These are phyloP conservation scores for Apoda limacodes DNA, from an alignment of 2,888 invertebrate species.

Conservation along the genomic window DNA sequence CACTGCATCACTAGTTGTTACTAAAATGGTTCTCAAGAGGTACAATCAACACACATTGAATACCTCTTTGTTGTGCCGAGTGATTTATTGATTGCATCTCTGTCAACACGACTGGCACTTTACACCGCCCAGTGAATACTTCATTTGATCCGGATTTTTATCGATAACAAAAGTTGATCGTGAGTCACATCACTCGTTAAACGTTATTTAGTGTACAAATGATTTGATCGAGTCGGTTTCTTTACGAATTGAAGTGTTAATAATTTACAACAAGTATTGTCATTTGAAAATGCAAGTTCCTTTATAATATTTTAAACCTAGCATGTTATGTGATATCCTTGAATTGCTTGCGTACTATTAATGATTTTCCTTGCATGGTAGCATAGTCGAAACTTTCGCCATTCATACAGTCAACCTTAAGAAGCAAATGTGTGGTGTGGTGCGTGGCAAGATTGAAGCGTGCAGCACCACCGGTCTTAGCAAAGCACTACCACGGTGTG, in stretches of 20 bases:
- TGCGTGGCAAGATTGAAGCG: too few relatives aligned
- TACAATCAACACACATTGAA: slow-evolving; percentile 70
- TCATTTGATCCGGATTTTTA: slow-evolving; percentile 69
- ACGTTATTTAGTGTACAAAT: slow-evolving; percentile 61
- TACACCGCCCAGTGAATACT: slow-evolving; percentile 58
- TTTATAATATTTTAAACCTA: too few relatives aligned
- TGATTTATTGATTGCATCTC: slow-evolving; percentile 70
- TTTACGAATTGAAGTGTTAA: slow-evolving; percentile 26
- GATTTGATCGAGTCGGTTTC: slow-evolving; percentile 33
- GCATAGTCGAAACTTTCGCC: too few relatives aligned
- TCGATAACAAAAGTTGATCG: slow-evolving; percentile 58
- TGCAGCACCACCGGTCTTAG: too few relatives aligned
- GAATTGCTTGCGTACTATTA: too few relatives aligned
- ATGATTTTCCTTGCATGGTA: too few relatives aligned
- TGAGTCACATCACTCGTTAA: slow-evolving; percentile 65
- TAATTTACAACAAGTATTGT: too few relatives aligned
- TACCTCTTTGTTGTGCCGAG: slow-evolving; percentile 57
- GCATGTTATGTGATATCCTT: too few relatives aligned
- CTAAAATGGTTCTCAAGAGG: slow-evolving; percentile 60
- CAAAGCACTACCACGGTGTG: too few relatives aligned
- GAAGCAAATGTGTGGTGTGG: too few relatives aligned
- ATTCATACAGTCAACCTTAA: too few relatives aligned
- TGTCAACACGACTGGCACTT: slow-evolving; percentile 64
- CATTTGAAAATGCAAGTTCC: too few relatives aligned
- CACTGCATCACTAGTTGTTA: slow-evolving; percentile 37